Evolutionary conservation across 2,113 vertebrate genomes (phyloP).

Genomic region (Nesoenas mayeri): DNA sequence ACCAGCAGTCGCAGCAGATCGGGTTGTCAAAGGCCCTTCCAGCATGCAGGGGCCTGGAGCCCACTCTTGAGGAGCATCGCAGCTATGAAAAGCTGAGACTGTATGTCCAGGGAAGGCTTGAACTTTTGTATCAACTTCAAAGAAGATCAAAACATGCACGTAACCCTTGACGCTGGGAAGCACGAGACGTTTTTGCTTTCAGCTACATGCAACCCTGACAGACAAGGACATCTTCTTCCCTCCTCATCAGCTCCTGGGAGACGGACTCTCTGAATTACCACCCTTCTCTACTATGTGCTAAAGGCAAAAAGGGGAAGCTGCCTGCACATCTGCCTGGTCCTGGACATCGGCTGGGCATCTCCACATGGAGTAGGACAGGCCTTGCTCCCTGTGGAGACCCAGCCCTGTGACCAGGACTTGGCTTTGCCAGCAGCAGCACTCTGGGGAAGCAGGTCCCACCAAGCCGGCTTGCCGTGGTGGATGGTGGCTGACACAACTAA

Average conservation of each 20-base stretch:
- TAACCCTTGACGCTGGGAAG: neutral
- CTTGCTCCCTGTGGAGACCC: neutral
- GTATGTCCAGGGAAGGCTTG: neutral
- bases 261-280: neutral
- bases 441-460: neutral
- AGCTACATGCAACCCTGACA: neutral
- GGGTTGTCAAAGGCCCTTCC: neutral
- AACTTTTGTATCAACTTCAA: neutral
- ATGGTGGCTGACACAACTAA: fast-evolving
- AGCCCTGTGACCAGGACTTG: neutral
- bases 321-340: neutral
- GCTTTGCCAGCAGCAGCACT: neutral
- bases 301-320: neutral
- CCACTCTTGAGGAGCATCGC: neutral
- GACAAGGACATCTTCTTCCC: neutral
- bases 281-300: neutral
- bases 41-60: neutral
- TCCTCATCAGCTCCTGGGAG: neutral
- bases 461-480: neutral
- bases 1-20: neutral
- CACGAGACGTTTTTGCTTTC: neutral
- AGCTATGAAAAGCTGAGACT: neutral
- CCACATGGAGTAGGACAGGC: neutral
- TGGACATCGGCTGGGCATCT: neutral
- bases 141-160: neutral